Base-by-base conservation (phyloP, 2,113 vertebrate species). In the Caloenas nicobarica region DNA sequence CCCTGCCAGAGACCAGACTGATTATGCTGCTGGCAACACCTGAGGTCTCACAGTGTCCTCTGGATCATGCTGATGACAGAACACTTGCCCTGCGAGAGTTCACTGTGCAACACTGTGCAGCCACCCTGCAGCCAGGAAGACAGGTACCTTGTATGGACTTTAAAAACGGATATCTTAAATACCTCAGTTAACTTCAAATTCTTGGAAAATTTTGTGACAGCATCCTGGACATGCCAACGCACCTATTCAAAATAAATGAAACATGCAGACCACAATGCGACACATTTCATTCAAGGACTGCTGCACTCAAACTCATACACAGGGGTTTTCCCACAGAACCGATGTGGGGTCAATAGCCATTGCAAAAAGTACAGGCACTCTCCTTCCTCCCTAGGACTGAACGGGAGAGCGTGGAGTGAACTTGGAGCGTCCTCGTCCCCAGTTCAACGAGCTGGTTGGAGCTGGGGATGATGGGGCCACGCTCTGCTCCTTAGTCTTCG, bases 281-380 rank as follows among this genome's bases (percentile, higher is more conserved):
- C 53, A 23, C 4, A 3, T 4, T 56, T 70, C 34, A 81, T 53
- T 66, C 28, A 40, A 28, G 34, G 48, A 19, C 7, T 3, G 1
- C 1, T 68, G 29, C 16, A 7, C 15, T 56, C 29, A 50, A 54
- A 18, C 15, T 81, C 0, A 0, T 6, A 7, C 1, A 10, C 3
- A 14, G 23, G 22, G 21, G 1, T 22, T 42, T 68, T 56, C 50
- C 53, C 44, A 34, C 19, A 48, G n/a, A 72, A 69, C 3, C 6
- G 33, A 62, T 21, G 13, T 2, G 13, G 16, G 7, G 42, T 42
- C 0, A 0, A n/a, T 2, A 46, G 18, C 16, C 16, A 22, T 3
- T 42, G 28, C 1, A 38, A 60, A 70, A 88, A 76, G n/a, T 6
- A 36, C 4, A 5, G 46, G 34, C 1, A 3, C 5, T 48, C 44